Percentiles rank a stretch among this genome's conserved stretches.
Evolutionary conservation across 2,797 vertebrate species (phyloP).

Genomic region (Chaetodon trifasciatus): DNA sequence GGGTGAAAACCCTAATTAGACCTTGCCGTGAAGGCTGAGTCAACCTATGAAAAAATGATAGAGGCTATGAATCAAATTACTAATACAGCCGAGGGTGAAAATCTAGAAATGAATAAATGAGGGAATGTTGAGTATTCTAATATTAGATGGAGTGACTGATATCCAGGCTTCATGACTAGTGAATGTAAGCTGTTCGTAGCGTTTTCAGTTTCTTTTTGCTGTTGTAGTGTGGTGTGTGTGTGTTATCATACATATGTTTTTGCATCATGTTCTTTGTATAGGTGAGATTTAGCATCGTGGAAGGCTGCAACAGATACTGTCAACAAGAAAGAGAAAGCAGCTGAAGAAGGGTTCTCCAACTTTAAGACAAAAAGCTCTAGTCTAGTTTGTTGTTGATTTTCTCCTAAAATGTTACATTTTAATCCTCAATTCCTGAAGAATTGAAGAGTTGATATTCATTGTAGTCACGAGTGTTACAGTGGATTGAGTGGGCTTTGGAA

Average conservation of each 20-base stretch:
- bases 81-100: not conserved
- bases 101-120: not conserved
- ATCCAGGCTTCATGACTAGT: not conserved
- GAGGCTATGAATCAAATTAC: conserved; percentile 12
- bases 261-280: too few relatives aligned
- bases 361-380: not conserved
- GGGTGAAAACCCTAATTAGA: conserved; percentile 23
- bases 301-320: not conserved
- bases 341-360: not conserved
- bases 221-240: not conserved
- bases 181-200: not conserved
- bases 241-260: not conserved
- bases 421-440: not conserved
- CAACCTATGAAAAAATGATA: not conserved
- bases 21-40: conserved; percentile 9
- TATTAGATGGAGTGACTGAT: conserved; percentile 8
- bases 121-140: not conserved
- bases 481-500: not conserved
- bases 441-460: not conserved
- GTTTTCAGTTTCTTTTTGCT: not conserved
- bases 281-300: too few relatives aligned
- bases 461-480: not conserved
- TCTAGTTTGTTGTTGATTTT: not conserved
- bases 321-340: conserved; percentile 2
- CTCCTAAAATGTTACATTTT: not conserved